phyloP scores from a whole-genome alignment of 2,113 vertebrate genomes.

The Pangasianodon hypophthalmus region DNA sequence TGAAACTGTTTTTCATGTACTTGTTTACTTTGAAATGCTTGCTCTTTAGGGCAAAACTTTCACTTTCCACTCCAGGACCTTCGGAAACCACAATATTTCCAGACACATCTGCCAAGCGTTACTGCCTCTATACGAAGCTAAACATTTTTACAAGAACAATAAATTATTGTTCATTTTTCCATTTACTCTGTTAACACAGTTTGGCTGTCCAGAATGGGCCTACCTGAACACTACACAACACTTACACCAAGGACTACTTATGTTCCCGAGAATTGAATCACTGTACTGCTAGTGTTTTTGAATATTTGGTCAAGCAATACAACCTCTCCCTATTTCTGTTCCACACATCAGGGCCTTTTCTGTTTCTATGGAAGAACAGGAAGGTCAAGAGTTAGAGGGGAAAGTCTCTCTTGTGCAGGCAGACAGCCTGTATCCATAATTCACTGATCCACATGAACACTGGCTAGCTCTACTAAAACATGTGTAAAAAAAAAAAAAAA shows the following conservation, averaged over 20 bases:
- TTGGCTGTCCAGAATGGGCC: not conserved
- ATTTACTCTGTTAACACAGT: conserved; percentile 3
- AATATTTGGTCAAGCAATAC: not conserved
- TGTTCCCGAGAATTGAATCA: not conserved
- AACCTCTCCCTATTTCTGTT: conserved; percentile 43
- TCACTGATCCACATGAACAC: not conserved
- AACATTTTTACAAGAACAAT: conserved; percentile 18
- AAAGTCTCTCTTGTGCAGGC: not conserved
- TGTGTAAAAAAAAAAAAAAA: not conserved
- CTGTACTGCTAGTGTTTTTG: not conserved
- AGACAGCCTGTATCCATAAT: conserved; percentile 18
- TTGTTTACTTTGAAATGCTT: not conserved
- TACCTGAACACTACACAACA: not conserved
- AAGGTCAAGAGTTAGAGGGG: conserved; percentile 35
- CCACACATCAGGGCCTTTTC: conserved; percentile 48
- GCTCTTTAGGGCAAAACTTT: conserved; percentile 7
- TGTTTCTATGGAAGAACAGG: conserved; percentile 50
- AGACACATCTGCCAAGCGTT: conserved; percentile 36
- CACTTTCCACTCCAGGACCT: conserved; percentile 33
- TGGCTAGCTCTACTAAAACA: not conserved
- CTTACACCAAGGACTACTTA: not conserved
- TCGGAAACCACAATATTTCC: conserved; percentile 60
- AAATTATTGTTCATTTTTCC: conserved; percentile 34
- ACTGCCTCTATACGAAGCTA: conserved; percentile 3
- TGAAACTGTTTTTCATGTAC: conserved; percentile 29